Percentiles rank a stretch among this genome's conserved stretches.
Conservation (phyloP, 2,113 vertebrate species). For the Scolopax mira region DNA sequence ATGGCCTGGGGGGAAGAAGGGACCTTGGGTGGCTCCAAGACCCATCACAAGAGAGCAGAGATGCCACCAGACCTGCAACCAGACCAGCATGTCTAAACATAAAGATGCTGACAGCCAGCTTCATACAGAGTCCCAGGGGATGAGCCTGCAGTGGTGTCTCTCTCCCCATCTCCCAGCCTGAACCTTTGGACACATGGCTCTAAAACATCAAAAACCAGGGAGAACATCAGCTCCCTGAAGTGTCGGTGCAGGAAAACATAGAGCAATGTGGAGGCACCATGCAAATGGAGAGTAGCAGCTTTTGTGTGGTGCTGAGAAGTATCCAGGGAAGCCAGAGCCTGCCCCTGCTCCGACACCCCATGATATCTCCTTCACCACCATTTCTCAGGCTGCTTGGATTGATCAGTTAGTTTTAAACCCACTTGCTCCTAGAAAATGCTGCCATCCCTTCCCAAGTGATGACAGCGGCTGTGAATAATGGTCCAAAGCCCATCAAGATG, state of each 20-base stretch:
- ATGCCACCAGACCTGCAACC: not conserved
- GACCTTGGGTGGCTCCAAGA: not conserved
- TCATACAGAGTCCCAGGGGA: fast-evolving
- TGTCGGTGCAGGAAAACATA: fast-evolving
- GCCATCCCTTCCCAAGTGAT: not conserved
- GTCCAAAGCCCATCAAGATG: fast-evolving
- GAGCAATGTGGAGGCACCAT: fast-evolving
- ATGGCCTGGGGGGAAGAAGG: not conserved
- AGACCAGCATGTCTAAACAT: no score
- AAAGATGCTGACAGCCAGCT: not conserved
- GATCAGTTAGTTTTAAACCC: not conserved
- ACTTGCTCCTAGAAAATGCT: not conserved
- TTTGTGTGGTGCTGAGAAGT: not conserved
- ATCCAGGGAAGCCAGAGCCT: not conserved
- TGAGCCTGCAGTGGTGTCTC: not conserved
- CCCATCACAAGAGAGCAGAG: not conserved
- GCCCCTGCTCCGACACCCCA: not conserved
- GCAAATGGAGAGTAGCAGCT: not conserved
- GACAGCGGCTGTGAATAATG: fast-evolving
- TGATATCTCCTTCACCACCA: not conserved
- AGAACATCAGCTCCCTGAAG: not conserved
- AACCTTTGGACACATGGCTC: not conserved
- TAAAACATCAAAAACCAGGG: not conserved
- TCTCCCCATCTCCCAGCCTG: not conserved
- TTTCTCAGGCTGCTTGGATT: not conserved